phyloP scores from a whole-genome alignment of 2,888 invertebrate genomes.

The Craniophora ligustri region DNA sequence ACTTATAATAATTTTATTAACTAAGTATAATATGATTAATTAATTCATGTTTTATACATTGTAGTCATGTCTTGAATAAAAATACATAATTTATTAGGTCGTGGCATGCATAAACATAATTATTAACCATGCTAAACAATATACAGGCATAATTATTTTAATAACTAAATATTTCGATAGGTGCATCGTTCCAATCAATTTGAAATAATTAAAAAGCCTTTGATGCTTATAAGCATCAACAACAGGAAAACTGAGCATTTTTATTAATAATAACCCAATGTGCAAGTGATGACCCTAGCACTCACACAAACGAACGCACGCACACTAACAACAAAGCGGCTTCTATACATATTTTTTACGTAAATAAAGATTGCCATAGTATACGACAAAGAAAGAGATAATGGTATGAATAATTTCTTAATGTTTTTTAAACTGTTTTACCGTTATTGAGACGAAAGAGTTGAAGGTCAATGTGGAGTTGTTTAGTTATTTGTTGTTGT shows the following conservation, averaged over 20 bases:
- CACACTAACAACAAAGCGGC: constrained; percentile 55
- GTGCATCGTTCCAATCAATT: no score
- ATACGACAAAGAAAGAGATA: constrained; percentile 44
- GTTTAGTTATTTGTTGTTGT: not conserved
- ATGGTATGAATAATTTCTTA: constrained; percentile 36
- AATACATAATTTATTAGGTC: no score
- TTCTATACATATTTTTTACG: constrained; percentile 76
- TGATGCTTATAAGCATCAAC: not conserved
- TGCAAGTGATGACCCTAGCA: constrained; percentile 62
- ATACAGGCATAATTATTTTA: no score
- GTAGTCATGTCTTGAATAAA: no score
- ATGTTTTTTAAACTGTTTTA: constrained; percentile 21
- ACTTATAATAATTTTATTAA: no score
- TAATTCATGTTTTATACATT: no score
- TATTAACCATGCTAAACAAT: no score
- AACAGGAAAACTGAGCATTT: constrained; percentile 20
- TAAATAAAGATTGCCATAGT: constrained; percentile 78
- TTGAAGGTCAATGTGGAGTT: constrained; percentile 1
- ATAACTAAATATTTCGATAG: no score
- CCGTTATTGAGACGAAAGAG: constrained; percentile 4
- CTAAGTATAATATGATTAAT: no score
- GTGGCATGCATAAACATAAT: no score
- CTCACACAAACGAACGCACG: constrained; percentile 55
- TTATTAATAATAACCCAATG: no score
- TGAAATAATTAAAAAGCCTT: not conserved